Conservation (phyloP, 2,888 invertebrate species). For the Lithosia quadra region DNA sequence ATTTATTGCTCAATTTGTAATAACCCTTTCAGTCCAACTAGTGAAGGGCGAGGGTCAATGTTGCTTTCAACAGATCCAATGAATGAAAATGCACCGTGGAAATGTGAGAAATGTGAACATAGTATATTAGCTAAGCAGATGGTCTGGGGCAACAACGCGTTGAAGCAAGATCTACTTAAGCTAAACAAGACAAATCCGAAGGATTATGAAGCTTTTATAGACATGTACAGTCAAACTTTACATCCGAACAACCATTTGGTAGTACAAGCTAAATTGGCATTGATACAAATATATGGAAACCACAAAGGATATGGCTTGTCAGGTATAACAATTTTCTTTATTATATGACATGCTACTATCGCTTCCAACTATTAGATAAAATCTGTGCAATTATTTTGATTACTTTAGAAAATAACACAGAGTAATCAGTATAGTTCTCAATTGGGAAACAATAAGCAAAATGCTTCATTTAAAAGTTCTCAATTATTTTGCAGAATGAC, state of each 20-base stretch:
- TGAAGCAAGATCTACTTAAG: constrained; percentile 87
- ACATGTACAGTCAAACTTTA: constrained; percentile 88
- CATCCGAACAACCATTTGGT: constrained; percentile 90
- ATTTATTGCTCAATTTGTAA: constrained; percentile 89
- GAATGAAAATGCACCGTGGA: constrained; percentile 87
- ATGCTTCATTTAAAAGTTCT: no score
- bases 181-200: constrained; percentile 84
- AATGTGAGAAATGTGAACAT: constrained; percentile 89
- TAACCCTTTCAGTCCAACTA: constrained; percentile 68
- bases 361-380: no score
- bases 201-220: constrained; percentile 88
- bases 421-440: no score
- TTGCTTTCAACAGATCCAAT: constrained; percentile 88
- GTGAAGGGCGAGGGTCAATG: constrained; percentile 73
- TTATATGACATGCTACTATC: background rate
- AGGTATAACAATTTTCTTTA: constrained; percentile 70
- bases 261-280: constrained; percentile 89
- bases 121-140: constrained; percentile 87
- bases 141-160: constrained; percentile 87
- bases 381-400: no score
- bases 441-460: no score
- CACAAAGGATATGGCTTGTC: constrained; percentile 83
- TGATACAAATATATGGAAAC: constrained; percentile 90
- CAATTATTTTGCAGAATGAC: no score
- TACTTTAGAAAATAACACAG: constrained; percentile 21